These are phyloP conservation scores for Montipora capricornis DNA, from an alignment of 64 coral and sea anemone genomes.

Conservation along the genomic window DNA sequence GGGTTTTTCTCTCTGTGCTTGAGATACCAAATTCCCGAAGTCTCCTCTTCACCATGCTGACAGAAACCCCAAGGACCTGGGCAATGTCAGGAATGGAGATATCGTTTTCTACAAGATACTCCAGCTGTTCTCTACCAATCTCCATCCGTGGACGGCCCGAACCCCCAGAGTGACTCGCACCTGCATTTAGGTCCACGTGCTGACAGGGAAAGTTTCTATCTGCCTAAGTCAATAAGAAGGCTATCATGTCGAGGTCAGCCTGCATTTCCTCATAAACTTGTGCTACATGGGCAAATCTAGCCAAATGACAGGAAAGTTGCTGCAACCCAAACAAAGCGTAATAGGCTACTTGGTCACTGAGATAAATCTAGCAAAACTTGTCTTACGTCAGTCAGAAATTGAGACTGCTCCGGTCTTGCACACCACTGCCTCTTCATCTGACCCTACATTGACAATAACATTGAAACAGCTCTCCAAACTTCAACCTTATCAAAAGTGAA, in stretches of 20 bases:
- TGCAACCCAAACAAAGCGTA: constrained; percentile 50
- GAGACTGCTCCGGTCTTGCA: background rate
- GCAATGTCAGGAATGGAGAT: constrained; percentile 46
- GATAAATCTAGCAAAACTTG: constrained; percentile 54
- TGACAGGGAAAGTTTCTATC: constrained; percentile 29
- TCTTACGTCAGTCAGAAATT: constrained; percentile 41
- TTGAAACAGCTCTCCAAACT: constrained; percentile 18
- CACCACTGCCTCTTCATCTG: background rate
- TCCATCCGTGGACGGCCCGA: constrained; percentile 58
- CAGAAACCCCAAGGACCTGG: constrained; percentile 28
- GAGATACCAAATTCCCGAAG: constrained; percentile 61
- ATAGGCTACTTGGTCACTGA: constrained; percentile 23
- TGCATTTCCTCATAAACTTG: constrained; percentile 55
- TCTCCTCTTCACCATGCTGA: constrained; percentile 16
- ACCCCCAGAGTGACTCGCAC: background rate
- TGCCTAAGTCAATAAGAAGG: constrained; percentile 34
- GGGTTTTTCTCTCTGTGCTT: constrained; percentile 12
- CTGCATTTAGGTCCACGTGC: constrained; percentile 6
- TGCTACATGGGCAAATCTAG: constrained; percentile 24
- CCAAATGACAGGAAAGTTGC: constrained; percentile 61
- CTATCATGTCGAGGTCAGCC: constrained; percentile 25
- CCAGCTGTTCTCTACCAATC: constrained; percentile 53
- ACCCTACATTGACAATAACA: background rate
- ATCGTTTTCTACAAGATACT: constrained; percentile 64
- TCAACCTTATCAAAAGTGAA: constrained; percentile 47